These are phyloP conservation scores for Drosophila fungiperda DNA, from an alignment of 2,888 invertebrate genomes.

Conservation along the genomic window DNA sequence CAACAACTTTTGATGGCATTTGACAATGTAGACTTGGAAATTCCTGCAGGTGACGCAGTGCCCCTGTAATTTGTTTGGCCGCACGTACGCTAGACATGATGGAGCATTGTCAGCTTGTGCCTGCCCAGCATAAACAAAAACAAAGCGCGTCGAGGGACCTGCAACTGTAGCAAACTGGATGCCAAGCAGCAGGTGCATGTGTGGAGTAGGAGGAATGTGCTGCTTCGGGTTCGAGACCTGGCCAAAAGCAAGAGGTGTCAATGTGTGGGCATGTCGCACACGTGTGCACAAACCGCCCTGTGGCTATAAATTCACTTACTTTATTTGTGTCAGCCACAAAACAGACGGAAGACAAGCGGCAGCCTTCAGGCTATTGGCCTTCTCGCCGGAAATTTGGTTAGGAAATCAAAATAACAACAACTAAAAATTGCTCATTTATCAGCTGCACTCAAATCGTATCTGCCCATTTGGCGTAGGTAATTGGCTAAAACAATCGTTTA, in stretches of 20 bases:
- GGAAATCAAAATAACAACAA: slow-evolving; percentile 74
- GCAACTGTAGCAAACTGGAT: slow-evolving; percentile 56
- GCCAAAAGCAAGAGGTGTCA: slow-evolving; percentile 63
- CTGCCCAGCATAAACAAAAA: slow-evolving; percentile 79
- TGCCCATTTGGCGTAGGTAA: slow-evolving; percentile 43
- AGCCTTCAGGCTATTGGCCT: slow-evolving; percentile 11
- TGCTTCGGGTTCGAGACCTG: slow-evolving; percentile 14
- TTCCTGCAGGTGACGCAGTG: slow-evolving; percentile 82
- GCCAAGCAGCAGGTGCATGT: slow-evolving; percentile 18
- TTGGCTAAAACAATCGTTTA: slow-evolving; percentile 42
- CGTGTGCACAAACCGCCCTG: slow-evolving; percentile 59
- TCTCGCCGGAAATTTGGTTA: slow-evolving; percentile 70
- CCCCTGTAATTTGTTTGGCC: slow-evolving; percentile 79
- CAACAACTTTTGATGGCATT: slow-evolving; percentile 79
- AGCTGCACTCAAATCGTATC: slow-evolving; percentile 37
- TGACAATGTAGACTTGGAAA: slow-evolving; percentile 78
- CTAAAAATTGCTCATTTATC: slow-evolving; percentile 71
- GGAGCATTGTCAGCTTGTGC: slow-evolving; percentile 75
- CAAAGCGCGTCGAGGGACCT: slow-evolving; percentile 74
- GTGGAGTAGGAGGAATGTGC: slow-evolving; percentile 19
- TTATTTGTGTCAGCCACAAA: slow-evolving; percentile 51
- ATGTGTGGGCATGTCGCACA: slow-evolving; percentile 79
- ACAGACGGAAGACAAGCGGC: slow-evolving; percentile 20
- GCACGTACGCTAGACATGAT: slow-evolving; percentile 71
- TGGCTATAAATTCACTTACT: slow-evolving; percentile 69